Evolutionary conservation across 30 jellyfish, hydroid and myxozoan genomes (phyloP), one percentile per base, ranked within the genome.

Genomic region (Cassiopea xamachana): DNA sequence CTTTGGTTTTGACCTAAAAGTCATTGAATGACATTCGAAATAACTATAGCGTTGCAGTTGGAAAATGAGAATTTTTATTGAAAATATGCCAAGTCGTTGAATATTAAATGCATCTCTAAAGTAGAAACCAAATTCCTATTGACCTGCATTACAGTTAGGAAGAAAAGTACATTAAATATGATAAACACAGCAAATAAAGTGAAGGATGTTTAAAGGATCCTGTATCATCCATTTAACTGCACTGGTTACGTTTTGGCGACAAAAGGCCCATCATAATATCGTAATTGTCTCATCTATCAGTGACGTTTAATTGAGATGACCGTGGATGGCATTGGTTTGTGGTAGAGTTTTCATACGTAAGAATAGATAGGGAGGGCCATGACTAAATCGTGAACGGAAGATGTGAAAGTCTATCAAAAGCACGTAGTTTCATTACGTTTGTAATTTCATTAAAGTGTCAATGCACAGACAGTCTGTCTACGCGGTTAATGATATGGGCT

Each of bases 401-500:
- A 81, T 46, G 69, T 49, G n/a, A 27, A 75, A 78, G 71, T 88
- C 95, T 88, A 78, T 79, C 74, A 88, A 88, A 88, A 79, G 69
- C 75, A 7, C 69, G 79, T 88, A 78, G 90, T 88, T 88, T 88
- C 48, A 69, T 69, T 79, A 79, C 27, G 77, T 17, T 16, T 55
- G 44, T 88, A 88, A 88, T 79, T 50, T 58, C 75, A 82, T 88
- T 88, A 78, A n/a, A 72, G 87, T 49, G 88, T 88, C 90, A 79
- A 46, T 73, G n/a, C 85, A 80, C 76, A 88, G 95, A 88, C 95
- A 78, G 43, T 5, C 90, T 88, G 95, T 88, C 95, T 88, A 73
- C 79, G 95, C 79, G 95, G 95, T 88, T 71, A 61, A 68, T 47
- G 95, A 88, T 79, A 88, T 88, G 95, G 95, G 73, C 48, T 14